Base-by-base conservation (phyloP, 2,797 vertebrate species). In the Galaxias olidus region DNA sequence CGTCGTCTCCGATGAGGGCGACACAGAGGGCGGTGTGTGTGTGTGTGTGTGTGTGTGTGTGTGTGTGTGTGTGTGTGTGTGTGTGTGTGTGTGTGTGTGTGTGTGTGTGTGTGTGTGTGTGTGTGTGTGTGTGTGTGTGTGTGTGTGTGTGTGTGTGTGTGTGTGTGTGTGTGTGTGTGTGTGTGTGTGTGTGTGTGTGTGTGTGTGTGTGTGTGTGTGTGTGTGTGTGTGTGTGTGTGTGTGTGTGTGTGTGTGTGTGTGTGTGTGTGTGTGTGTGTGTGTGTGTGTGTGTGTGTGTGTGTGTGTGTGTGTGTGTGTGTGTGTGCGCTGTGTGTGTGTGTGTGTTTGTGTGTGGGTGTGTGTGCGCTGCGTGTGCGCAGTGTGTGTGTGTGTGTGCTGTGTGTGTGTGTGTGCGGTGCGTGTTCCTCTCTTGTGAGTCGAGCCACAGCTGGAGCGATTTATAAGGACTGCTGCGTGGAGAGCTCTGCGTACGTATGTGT, bases 71-170 rank as follows among this genome's bases (percentile, higher is more conserved):
- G 7, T 46, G 45, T 46, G 45, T 46, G 45, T 46, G 45, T 46
- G 45, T 46, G 45, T 46, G 45, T 46, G 45, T 8, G 45, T 46
- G 45, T 46, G 45, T 46, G 2, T 8, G 45, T 46, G 45, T 8
- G 2, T 46, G 45, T 46, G 45, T 8, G 2, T 46, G 45, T 46
- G 45, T 46, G 45, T 46, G 45, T 8, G 8, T 13, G 8, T 13
- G 7, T 46, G 45, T 13, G 13, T 9, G 9, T 46, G 45, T 10
- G 45, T 13, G 40, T 56, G 13, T 40, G 40, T 42, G 54, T 42
- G 40, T 40, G 12, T 56, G 54, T 20, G 61, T 45, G 54, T 59
- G 59, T 61, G 55, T 66, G 57, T 71, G 73, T 71, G 47, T 62
- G 45, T 55, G 11, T 43, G 10, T 73, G 58, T 52, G 61, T 43